phyloP scores from a whole-genome alignment of 2,113 vertebrate genomes.

The Amphilophus citrinellus region DNA sequence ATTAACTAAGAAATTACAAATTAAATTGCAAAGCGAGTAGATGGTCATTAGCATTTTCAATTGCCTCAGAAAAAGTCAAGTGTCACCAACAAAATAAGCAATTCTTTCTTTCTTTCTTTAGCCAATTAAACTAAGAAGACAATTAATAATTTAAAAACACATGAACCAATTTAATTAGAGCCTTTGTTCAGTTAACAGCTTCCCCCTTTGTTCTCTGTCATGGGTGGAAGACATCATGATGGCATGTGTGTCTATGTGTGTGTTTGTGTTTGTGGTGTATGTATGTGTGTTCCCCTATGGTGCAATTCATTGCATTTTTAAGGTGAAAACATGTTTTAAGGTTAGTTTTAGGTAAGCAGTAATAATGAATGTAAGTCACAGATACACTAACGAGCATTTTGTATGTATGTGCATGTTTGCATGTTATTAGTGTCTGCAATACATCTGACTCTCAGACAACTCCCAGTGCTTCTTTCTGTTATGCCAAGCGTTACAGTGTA shows the following conservation, averaged over 20 bases:
- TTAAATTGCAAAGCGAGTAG: too few species aligned
- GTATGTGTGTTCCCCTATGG: neutral
- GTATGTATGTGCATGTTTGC: neutral
- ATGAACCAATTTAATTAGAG: constrained; percentile 55
- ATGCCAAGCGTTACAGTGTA: constrained; percentile 35
- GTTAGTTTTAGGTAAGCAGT: too few species aligned
- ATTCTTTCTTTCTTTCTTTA: neutral
- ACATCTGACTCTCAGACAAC: constrained; percentile 27
- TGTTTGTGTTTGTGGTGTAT: neutral
- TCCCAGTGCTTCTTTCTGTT: constrained; percentile 53
- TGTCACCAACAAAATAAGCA: neutral
- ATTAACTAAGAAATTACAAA: too few species aligned
- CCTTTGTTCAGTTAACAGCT: constrained; percentile 53
- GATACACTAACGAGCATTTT: neutral
- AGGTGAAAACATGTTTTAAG: too few species aligned
- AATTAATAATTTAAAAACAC: constrained; percentile 43
- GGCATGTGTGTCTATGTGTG: neutral
- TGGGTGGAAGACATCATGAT: constrained; percentile 30
- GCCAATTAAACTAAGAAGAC: constrained; percentile 53
- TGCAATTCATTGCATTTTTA: neutral
- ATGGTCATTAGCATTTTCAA: too few species aligned
- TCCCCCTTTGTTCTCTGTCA: constrained; percentile 34
- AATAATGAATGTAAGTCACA: neutral
- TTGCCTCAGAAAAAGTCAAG: too few species aligned
- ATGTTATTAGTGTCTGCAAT: neutral